Evolutionary conservation across 2,797 vertebrate species (phyloP).

Genomic region (Cossypha caffra): DNA sequence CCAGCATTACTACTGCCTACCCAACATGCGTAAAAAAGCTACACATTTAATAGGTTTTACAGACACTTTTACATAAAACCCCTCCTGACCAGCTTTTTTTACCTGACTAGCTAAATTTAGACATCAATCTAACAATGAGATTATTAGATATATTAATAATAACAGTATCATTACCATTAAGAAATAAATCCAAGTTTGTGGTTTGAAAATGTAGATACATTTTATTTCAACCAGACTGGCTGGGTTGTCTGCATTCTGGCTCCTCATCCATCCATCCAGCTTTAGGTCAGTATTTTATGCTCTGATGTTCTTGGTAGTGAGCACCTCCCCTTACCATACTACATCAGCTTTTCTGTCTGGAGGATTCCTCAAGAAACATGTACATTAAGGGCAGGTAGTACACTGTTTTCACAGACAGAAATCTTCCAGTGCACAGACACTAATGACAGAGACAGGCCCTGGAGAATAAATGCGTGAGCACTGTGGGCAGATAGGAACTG

Average conservation of each 20-base stretch:
- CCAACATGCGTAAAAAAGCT: background rate
- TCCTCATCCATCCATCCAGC: background rate
- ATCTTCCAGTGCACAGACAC: background rate
- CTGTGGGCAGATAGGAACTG: background rate
- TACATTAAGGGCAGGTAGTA: background rate
- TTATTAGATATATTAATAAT: background rate
- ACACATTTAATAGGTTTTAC: background rate
- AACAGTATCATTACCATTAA: background rate
- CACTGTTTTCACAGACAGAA: background rate
- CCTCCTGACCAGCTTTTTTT: background rate
- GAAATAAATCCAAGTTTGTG: background rate
- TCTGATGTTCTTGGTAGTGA: conserved; percentile 27
- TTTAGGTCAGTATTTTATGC: conserved; percentile 23
- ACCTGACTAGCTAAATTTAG: background rate
- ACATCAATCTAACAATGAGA: accelerated
- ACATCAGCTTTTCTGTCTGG: background rate
- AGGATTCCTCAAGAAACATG: background rate
- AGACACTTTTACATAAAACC: background rate
- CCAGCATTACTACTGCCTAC: background rate
- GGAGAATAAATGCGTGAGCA: background rate
- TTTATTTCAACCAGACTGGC: background rate
- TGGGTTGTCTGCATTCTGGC: background rate
- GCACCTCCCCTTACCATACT: background rate
- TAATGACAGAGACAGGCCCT: background rate
- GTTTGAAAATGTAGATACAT: background rate